A percentile compares a stretch with the other conserved stretches of the same genome.
Conservation (phyloP, 2,888 invertebrate genomes). For the Caenorhabditis virilis region DNA sequence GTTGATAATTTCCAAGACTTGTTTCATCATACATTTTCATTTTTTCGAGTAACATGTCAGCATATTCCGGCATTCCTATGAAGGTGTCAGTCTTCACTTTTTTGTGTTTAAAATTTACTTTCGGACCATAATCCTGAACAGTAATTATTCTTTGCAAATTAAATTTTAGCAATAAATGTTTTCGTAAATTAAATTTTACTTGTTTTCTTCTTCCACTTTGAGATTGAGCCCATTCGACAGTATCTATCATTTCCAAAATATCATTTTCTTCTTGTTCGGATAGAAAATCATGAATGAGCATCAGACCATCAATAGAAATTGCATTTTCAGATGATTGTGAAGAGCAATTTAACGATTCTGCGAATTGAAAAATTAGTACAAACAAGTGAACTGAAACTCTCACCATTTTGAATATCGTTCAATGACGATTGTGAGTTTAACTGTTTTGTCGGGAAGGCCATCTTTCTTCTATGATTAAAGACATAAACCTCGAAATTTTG, state of each 20-base stretch:
- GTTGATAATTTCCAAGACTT: conserved; percentile 54
- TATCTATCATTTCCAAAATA: conserved; percentile 79
- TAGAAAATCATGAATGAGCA: conserved; percentile 76
- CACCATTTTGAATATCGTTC: conserved; percentile 36
- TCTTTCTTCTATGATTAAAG: conserved; percentile 28
- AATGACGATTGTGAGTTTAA: conserved; percentile 36
- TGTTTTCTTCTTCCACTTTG: conserved; percentile 93
- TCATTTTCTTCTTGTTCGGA: conserved; percentile 76
- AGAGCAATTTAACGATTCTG: no score
- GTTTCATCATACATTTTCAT: conserved; percentile 46
- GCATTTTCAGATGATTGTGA: conserved; percentile 13
- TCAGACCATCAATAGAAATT: conserved; percentile 66
- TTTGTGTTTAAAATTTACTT: conserved; percentile 94
- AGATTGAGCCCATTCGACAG: conserved; percentile 84
- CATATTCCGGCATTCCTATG: conserved; percentile 80
- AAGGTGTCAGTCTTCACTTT: conserved; percentile 72
- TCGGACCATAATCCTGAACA: conserved; percentile 91
- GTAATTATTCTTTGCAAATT: conserved; percentile 8
- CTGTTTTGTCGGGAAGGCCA: conserved; percentile 22
- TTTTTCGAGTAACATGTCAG: conserved; percentile 70
- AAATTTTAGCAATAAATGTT: not conserved
- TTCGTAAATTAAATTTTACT: conserved; percentile 68
- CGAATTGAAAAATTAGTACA: no score
- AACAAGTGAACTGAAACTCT: no score
- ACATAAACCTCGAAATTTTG: conserved; percentile 41